Evolutionary conservation across 1,140 invertebrate species (phyloP), one percentile per base, ranked within the genome.

Genomic region (Conopomorpha cramerella): DNA sequence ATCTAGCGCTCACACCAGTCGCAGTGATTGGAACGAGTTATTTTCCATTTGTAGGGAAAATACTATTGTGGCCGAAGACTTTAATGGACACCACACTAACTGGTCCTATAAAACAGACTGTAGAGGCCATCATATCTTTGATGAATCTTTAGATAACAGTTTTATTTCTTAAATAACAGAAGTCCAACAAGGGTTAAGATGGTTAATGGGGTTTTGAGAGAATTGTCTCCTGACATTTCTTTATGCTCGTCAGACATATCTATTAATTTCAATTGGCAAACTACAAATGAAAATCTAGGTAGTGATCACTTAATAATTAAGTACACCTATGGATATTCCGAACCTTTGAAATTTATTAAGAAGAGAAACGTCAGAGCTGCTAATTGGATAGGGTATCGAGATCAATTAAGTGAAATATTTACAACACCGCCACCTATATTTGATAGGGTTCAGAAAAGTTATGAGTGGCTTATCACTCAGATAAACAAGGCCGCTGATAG

Each of bases 301-400:
- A 51, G 45, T 13, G 41, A 52, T 7, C 50, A 53, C n/a, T 13
- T 53, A 0, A 39, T 53, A 1, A 43, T 45, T 12, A 46, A 41
- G n/a, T 7, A 15, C 3, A 7, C 8, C 11, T 1, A 12, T 1
- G 1, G 11, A 25, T 12, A 12, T 25, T 25, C 6, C 6, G n/a
- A 28, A n/a, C 2, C 1, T 2, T n/a, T 11, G 0, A 29, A 10
- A 4, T 27, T 30, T 16, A 39, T 17, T 16, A 40, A 34, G 28
- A 43, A 33, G 38, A 13, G 44, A 23, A 53, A 53, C 36, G 49
- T 28, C 29, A 44, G 38, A 23, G 30, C 27, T 27, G 46, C 42
- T 2, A 25, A 54, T 17, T 54, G 45, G 45, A 15, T 11, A 36
- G 19, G 13, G 34, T 47, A 47, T 17, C 30, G 17, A 4, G 3